phyloP scores from a whole-genome alignment of 2,113 vertebrate genomes.

The Nanorana parkeri region DNA sequence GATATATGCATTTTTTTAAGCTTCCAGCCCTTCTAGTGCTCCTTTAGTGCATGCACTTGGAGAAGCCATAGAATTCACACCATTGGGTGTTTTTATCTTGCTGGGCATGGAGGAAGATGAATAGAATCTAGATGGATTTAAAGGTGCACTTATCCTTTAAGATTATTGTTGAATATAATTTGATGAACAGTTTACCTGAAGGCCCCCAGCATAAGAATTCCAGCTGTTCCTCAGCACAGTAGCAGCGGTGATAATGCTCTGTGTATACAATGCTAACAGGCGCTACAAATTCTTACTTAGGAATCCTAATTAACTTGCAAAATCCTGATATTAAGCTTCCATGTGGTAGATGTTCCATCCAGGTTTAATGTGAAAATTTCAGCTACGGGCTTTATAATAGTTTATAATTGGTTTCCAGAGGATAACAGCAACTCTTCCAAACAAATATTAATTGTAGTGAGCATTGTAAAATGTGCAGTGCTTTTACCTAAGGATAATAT shows the following conservation, averaged over 20 bases:
- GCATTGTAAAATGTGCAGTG: conserved; percentile 17
- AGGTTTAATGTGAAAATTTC: conserved; percentile 15
- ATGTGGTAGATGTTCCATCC: conserved; percentile 2
- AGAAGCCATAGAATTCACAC: no score
- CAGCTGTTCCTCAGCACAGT: not conserved
- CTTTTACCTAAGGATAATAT: conserved; percentile 31
- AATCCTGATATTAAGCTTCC: conserved; percentile 30
- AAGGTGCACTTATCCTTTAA: no score
- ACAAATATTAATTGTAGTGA: conserved; percentile 39
- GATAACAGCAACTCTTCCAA: conserved; percentile 46
- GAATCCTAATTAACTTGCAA: conserved; percentile 27
- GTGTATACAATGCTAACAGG: conserved; percentile 18
- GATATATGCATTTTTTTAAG: no score
- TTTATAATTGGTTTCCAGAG: conserved; percentile 44
- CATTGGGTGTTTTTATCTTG: no score
- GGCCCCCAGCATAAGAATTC: not conserved
- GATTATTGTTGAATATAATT: not conserved
- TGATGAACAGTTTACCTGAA: not conserved
- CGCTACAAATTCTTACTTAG: not conserved
- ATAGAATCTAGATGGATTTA: no score
- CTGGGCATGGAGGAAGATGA: no score
- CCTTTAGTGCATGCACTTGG: no score
- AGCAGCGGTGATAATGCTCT: not conserved
- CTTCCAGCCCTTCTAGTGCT: no score
- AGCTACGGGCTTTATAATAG: conserved; percentile 41